Conservation (phyloP, 2,797 vertebrate species). For the Tragelaphus oryx region DNA sequence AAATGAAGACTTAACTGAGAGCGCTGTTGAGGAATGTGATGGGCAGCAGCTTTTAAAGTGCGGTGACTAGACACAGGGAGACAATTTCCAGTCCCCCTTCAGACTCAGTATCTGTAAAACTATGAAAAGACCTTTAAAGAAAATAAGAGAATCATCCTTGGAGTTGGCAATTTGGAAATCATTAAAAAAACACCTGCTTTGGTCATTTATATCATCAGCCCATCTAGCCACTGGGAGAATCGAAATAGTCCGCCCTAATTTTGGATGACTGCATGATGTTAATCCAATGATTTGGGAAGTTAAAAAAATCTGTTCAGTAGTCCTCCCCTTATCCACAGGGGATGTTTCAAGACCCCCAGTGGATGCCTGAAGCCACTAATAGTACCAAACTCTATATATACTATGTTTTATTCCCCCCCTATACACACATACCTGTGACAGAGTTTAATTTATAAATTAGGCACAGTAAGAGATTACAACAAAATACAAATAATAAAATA, state of each 20-base stretch:
- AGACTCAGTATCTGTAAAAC: neutral
- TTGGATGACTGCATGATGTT: neutral
- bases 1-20: neutral
- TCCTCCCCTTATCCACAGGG: neutral
- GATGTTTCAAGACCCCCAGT: neutral
- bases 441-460: neutral
- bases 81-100: neutral
- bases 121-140: slow-evolving; percentile 18
- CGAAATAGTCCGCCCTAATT: neutral
- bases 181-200: neutral
- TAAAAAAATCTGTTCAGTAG: neutral
- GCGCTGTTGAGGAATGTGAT: neutral
- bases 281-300: neutral
- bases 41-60: neutral
- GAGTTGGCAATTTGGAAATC: neutral
- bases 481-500: neutral
- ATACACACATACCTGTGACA: neutral
- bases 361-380: neutral
- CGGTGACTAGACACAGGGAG: neutral
- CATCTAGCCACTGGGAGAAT: neutral
- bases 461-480: neutral
- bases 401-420: neutral
- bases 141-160: slow-evolving; percentile 36
- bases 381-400: neutral
- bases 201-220: neutral